Evolutionary conservation across 2,797 vertebrate species (phyloP).

Genomic region (Chelon auratus): DNA sequence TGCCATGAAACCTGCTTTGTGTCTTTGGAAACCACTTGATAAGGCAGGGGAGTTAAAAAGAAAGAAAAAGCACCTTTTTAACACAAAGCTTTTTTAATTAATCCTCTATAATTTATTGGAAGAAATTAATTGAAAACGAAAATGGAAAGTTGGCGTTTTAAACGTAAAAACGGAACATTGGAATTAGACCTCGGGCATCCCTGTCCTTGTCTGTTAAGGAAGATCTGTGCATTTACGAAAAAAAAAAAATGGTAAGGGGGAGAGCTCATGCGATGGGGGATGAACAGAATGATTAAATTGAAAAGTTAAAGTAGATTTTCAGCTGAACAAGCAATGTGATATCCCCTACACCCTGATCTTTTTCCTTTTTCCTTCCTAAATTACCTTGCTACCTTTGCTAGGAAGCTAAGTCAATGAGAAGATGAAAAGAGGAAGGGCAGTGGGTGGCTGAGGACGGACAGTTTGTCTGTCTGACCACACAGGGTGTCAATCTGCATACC

Average conservation of each 20-base stretch:
- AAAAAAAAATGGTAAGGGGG: constrained; percentile 30
- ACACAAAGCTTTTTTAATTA: constrained; percentile 14
- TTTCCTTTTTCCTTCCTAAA: constrained; percentile 13
- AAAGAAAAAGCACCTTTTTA: constrained; percentile 24
- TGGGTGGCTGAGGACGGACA: neutral
- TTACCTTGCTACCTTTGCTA: constrained; percentile 40
- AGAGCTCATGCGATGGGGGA: constrained; percentile 23
- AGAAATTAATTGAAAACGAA: constrained; percentile 43
- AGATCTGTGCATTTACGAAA: constrained; percentile 26
- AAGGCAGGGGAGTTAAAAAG: constrained; percentile 9
- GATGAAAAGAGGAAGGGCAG: neutral
- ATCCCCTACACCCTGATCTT: constrained; percentile 24
- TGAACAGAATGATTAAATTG: constrained; percentile 55
- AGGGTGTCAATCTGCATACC: neutral
- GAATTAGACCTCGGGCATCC: constrained; percentile 9
- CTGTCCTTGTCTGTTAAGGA: constrained; percentile 6
- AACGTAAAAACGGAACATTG: constrained; percentile 28
- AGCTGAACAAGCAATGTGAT: constrained; percentile 57
- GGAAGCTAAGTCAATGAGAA: constrained; percentile 31
- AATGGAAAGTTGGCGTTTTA: constrained; percentile 33
- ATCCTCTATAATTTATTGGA: constrained; percentile 1
- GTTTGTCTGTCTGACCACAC: neutral
- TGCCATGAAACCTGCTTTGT: constrained; percentile 35
- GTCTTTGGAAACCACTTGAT: constrained; percentile 26
- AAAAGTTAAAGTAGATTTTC: constrained; percentile 59